Evolutionary conservation across 2,797 vertebrate genomes (phyloP), one percentile per base, ranked within the genome.

Genomic region (Chaetophractus vellerosus): DNA sequence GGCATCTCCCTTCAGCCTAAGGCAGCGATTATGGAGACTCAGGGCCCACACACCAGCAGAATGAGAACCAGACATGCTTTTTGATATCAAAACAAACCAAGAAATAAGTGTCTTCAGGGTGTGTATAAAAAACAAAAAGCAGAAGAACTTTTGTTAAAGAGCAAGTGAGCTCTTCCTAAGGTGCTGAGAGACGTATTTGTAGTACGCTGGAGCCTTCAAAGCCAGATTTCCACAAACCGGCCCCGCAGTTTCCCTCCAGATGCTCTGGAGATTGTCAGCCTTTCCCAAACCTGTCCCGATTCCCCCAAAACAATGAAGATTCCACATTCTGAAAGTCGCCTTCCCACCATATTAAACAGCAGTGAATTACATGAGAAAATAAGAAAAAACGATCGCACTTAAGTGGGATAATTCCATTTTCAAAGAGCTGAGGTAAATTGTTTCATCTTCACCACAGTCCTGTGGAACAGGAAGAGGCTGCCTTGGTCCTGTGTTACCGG

Each of bases 301-400:
- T 71, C 59, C 10, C 52, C 52, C 50, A 7, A 66, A 24, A 78
- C 5, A 88, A 63, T 66, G 9, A 41, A 84, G 38, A 78, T 14
- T 41, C 76, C 91, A 75, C 79, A 90, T 78, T 86, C 86, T 66
- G 64, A 91, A 91, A 71, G n/a, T 64, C 33, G 61, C 24, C 50
- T 89, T 81, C 38, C 1, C 15, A n/a, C 21, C 64, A 26, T 36
- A 61, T 11, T 48, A 82, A 89, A 33, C 26, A 75, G 50, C 0
- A n/a, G 19, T 7, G 3, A 3, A 68, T 45, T 33, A 75, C 21
- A 3, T 19, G 45, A 45, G 45, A 45, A 45, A 26, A 36, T 31
- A 12, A 45, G 66, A 55, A 91, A 38, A 87, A 76, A 31, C 36
- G 38, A 28, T 36, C n/a, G 38, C 36, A 61, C 89, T 69, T 79